phyloP scores from a whole-genome alignment of 1,140 invertebrate species.

The Linepithema humile region DNA sequence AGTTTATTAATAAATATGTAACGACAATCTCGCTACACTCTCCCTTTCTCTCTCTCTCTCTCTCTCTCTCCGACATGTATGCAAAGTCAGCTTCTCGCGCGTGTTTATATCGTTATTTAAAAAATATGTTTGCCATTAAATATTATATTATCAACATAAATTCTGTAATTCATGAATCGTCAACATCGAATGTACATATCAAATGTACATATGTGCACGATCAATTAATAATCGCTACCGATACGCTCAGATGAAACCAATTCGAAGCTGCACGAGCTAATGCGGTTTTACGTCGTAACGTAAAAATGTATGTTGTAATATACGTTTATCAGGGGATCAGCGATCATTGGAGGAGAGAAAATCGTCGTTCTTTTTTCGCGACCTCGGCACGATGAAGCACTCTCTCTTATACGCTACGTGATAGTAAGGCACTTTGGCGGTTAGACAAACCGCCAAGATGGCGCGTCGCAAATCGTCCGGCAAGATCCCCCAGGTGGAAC shows the following conservation, averaged over 20 bases:
- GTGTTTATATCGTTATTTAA: not conserved
- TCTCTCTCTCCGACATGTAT: not conserved
- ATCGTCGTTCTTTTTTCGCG: not conserved
- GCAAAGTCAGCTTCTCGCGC: not conserved
- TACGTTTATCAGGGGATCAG: slow-evolving; percentile 28
- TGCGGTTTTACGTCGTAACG: not conserved
- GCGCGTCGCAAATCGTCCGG: slow-evolving; percentile 55
- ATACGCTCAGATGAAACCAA: not conserved
- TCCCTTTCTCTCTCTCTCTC: not conserved
- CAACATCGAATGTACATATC: not conserved
- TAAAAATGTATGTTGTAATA: slow-evolving; percentile 18
- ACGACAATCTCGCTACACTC: not conserved
- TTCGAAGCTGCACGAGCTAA: not conserved
- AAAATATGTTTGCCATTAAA: slow-evolving; percentile 24
- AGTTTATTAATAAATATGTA: not conserved
- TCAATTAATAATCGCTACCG: slow-evolving; percentile 16
- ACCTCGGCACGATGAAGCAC: slow-evolving; percentile 25
- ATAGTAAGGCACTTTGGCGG: slow-evolving; percentile 35
- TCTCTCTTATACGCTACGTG: not conserved
- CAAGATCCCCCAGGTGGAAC: slow-evolving; percentile 55
- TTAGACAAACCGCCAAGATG: slow-evolving; percentile 53
- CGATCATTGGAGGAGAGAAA: not conserved
- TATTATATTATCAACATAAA: slow-evolving; percentile 21
- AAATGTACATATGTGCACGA: not conserved
- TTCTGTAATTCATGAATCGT: slow-evolving; percentile 12